phyloP scores from a whole-genome alignment of 2,113 vertebrate genomes.

The Ciconia stormi region DNA sequence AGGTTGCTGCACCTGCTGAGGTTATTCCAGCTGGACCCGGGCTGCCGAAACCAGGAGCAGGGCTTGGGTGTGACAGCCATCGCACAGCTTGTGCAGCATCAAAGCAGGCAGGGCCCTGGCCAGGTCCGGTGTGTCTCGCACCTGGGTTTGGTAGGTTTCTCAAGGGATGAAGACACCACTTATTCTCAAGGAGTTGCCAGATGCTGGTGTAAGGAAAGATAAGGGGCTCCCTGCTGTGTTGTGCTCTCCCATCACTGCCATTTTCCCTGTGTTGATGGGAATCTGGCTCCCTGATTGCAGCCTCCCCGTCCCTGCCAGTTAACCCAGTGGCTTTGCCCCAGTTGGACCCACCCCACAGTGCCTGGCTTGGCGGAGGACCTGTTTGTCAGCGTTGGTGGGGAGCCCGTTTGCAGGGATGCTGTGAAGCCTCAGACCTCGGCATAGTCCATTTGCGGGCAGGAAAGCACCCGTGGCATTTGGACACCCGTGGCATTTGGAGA shows the following conservation, averaged over 20 bases:
- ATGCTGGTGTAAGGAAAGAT: neutral
- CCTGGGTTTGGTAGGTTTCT: neutral
- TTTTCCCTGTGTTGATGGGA: neutral
- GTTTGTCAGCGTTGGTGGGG: neutral
- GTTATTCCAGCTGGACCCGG: neutral
- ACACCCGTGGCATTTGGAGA: neutral
- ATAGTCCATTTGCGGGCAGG: neutral
- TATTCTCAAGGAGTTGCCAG: neutral
- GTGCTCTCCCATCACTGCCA: fast-evolving
- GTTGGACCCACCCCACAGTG: neutral
- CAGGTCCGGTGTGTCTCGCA: fast-evolving
- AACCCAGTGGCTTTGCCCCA: neutral
- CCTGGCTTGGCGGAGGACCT: neutral
- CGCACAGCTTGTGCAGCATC: neutral
- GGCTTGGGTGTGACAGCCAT: neutral
- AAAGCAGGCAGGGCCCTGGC: neutral
- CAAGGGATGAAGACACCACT: neutral
- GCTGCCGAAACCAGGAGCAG: slow-evolving; percentile 26
- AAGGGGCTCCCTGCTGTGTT: neutral
- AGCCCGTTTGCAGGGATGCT: neutral
- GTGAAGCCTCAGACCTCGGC: neutral
- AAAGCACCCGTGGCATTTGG: neutral
- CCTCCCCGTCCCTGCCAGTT: neutral
- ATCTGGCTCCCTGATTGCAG: neutral
- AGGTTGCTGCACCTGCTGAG: neutral